Conservation (phyloP, 2,797 vertebrate species). For the Cyprinella venusta region DNA sequence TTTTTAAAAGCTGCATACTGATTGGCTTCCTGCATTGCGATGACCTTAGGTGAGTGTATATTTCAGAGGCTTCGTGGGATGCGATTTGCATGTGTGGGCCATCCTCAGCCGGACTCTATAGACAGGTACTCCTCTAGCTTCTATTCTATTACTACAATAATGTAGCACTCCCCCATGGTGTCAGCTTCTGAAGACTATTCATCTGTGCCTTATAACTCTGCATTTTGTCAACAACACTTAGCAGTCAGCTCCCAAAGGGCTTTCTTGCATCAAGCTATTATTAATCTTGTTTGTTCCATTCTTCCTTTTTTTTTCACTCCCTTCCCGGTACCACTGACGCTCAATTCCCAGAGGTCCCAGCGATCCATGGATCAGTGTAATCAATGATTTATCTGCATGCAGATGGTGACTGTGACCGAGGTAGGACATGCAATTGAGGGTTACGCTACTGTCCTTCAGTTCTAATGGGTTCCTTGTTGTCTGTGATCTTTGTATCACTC, state of each 20-base stretch:
- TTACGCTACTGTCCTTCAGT: constrained; percentile 42
- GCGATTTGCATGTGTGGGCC: constrained; percentile 70
- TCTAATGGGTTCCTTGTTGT: constrained; percentile 53
- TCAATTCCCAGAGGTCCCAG: constrained; percentile 72
- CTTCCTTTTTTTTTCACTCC: constrained; percentile 54
- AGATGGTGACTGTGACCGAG: constrained; percentile 78
- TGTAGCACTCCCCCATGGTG: constrained; percentile 69
- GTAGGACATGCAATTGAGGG: constrained; percentile 59
- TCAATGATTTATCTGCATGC: constrained; percentile 81
- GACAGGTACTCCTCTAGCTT: constrained; percentile 61
- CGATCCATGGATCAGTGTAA: constrained; percentile 73
- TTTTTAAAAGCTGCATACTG: constrained; percentile 26
- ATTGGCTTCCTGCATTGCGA: constrained; percentile 44
- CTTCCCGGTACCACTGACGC: constrained; percentile 44
- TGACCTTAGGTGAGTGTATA: constrained; percentile 70
- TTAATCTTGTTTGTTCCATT: constrained; percentile 81
- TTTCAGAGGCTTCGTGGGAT: constrained; percentile 72
- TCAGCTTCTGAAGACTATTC: constrained; percentile 74
- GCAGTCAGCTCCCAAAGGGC: constrained; percentile 72
- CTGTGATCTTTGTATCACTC: constrained; percentile 48
- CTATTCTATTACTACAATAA: constrained; percentile 73
- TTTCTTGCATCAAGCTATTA: constrained; percentile 74
- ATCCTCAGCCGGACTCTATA: constrained; percentile 62
- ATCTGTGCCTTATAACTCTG: constrained; percentile 76
- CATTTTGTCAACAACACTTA: constrained; percentile 82